phyloP scores from a whole-genome alignment of 2,888 invertebrate genomes.

The Diarsia dahlii region DNA sequence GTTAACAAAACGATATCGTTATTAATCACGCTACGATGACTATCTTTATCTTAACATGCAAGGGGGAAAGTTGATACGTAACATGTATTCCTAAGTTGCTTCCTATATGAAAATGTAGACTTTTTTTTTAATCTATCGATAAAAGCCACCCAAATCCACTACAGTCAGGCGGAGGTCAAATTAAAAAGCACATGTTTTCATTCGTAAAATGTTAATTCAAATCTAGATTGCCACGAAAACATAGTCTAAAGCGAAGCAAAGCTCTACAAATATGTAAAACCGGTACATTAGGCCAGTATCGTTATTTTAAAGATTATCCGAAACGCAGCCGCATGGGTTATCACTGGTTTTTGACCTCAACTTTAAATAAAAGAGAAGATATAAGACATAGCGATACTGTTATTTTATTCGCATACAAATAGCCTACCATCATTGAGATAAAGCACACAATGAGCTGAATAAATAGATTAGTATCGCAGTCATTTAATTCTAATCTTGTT shows the following conservation, averaged over 20 bases:
- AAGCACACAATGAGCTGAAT: constrained; percentile 70
- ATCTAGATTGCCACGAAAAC: constrained; percentile 18
- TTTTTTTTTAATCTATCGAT: too few species aligned
- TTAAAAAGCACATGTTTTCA: neutral
- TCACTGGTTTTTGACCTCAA: constrained; percentile 55
- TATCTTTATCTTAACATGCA: constrained; percentile 74
- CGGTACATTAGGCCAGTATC: constrained; percentile 26
- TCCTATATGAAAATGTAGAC: constrained; percentile 19
- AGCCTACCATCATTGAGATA: constrained; percentile 73
- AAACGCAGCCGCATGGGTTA: constrained; percentile 29
- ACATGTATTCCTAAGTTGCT: constrained; percentile 18
- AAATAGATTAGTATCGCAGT: constrained; percentile 66
- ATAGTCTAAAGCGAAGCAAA: constrained; percentile 5
- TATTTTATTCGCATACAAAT: constrained; percentile 80
- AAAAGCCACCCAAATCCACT: neutral
- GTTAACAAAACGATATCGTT: constrained; percentile 84
- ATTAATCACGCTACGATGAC: constrained; percentile 80
- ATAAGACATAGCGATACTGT: constrained; percentile 69
- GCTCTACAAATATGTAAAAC: constrained; percentile 38
- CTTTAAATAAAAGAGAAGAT: constrained; percentile 68
- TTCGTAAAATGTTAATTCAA: constrained; percentile 4
- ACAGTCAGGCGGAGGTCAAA: neutral
- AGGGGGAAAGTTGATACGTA: constrained; percentile 43
- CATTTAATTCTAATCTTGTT: constrained; percentile 62
- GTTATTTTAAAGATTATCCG: constrained; percentile 44